These are phyloP conservation scores for Nomia melanderi DNA, from an alignment of 1,140 invertebrate species.

Conservation along the genomic window DNA sequence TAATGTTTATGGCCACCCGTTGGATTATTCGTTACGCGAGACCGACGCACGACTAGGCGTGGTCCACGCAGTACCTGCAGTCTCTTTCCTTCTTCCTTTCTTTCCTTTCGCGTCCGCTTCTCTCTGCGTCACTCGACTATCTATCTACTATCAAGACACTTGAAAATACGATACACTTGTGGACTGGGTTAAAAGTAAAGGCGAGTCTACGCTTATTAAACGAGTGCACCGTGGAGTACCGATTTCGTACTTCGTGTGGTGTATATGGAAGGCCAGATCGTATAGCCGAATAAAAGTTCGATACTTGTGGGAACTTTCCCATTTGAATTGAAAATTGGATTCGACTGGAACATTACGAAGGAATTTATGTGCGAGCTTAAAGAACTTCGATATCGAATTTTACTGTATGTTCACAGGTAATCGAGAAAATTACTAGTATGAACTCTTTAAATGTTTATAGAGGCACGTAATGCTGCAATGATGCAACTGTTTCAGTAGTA, in stretches of 20 bases:
- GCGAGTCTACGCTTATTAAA: neutral
- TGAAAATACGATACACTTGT: constrained; percentile 37
- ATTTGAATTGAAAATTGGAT: neutral
- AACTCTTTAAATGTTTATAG: too few relatives aligned
- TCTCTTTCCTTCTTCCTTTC: constrained; percentile 48
- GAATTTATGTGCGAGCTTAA: neutral
- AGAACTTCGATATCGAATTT: neutral
- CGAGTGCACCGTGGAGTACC: neutral
- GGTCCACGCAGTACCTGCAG: constrained; percentile 58
- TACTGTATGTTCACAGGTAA: too few relatives aligned
- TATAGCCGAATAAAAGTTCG: neutral
- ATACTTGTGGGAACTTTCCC: neutral
- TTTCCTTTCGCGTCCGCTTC: constrained; percentile 28
- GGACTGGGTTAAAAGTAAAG: neutral
- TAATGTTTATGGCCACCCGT: constrained; percentile 52
- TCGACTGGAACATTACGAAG: neutral
- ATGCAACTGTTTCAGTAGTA: too few relatives aligned
- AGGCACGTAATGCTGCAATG: too few relatives aligned
- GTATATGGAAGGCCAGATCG: neutral
- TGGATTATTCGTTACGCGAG: constrained; percentile 50
- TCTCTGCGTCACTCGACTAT: constrained; percentile 14
- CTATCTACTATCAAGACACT: constrained; percentile 14
- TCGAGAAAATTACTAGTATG: too few relatives aligned
- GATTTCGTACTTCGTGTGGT: neutral
- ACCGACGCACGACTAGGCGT: constrained; percentile 67